Percentiles rank a stretch among this genome's conserved stretches.
Evolutionary conservation across 2,113 vertebrate genomes (phyloP).

Genomic region (Rhinolophus sinicus): DNA sequence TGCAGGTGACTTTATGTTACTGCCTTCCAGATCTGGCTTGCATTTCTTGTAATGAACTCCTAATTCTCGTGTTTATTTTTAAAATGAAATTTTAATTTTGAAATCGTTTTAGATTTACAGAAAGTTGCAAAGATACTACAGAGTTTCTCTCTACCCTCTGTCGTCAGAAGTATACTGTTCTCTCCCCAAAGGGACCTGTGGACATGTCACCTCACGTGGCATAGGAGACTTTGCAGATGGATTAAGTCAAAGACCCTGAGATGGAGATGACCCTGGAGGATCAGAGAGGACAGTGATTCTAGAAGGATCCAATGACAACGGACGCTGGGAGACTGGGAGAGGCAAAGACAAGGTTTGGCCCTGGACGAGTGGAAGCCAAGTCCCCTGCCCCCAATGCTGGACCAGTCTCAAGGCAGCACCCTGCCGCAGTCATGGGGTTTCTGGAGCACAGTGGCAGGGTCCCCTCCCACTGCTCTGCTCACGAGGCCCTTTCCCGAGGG

Average conservation of each 20-base stretch:
- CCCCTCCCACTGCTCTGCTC: neutral
- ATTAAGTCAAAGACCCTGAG: neutral
- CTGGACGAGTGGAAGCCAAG: neutral
- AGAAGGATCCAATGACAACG: neutral
- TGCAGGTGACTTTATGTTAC: neutral
- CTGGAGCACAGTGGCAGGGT: neutral
- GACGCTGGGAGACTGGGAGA: neutral
- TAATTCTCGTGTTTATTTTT: neutral
- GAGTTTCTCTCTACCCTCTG: neutral
- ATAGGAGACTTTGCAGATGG: neutral
- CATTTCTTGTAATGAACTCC: neutral
- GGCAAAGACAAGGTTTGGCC: neutral
- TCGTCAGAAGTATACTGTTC: neutral
- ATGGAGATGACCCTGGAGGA: neutral
- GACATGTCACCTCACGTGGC: neutral
- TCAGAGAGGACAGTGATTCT: neutral
- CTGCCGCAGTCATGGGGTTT: neutral
- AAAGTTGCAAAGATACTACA: neutral
- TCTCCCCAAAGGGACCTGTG: neutral
- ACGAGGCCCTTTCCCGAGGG: neutral
- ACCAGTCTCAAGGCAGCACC: neutral
- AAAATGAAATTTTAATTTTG: neutral
- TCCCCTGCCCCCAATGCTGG: neutral
- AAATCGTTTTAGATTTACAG: neutral
- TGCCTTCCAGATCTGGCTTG: neutral